phyloP scores from a whole-genome alignment of 2,797 vertebrate species.

The Carcharodon carcharias region DNA sequence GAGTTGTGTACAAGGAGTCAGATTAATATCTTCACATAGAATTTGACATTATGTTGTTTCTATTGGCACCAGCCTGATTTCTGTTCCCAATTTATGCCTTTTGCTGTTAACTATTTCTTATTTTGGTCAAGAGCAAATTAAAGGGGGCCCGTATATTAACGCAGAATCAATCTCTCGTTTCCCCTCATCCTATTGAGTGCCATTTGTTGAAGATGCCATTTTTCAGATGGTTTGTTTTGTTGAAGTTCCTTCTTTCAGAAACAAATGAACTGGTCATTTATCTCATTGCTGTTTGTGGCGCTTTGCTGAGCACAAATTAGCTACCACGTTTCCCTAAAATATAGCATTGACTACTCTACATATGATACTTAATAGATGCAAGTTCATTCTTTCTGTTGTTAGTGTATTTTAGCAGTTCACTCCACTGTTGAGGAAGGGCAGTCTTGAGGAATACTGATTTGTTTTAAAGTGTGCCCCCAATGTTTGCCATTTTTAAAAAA shows the following conservation, averaged over 20 bases:
- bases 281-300: neutral
- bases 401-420: neutral
- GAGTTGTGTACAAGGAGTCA: neutral
- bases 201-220: neutral
- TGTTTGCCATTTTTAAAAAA: neutral
- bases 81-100: neutral
- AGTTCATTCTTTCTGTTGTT: neutral
- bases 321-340: neutral
- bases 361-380: neutral
- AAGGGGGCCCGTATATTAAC: neutral
- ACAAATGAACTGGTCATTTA: neutral
- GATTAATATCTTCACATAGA: neutral
- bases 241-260: neutral
- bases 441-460: neutral
- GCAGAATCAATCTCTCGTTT: neutral
- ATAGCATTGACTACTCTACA: neutral
- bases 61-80: neutral
- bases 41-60: neutral
- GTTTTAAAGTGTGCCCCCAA: neutral
- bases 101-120: neutral
- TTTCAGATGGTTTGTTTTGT: neutral
- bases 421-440: neutral
- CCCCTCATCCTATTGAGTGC: neutral
- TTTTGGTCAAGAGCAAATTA: neutral
- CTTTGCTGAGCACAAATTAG: neutral